phyloP scores from a whole-genome alignment of 2,113 vertebrate species.

The Salvelinus alpinus region DNA sequence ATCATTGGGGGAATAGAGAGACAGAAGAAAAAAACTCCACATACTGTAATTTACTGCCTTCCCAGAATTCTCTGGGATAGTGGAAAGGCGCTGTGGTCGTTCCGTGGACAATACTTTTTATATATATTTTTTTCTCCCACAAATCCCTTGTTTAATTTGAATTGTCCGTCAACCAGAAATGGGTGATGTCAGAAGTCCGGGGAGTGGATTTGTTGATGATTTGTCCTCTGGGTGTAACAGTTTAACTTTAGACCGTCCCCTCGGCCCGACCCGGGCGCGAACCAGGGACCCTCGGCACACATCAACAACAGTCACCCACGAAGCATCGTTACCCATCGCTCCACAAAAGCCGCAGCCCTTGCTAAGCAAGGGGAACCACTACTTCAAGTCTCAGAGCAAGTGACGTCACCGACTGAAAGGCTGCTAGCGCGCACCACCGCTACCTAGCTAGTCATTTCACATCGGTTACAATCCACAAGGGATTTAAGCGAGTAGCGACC shows the following conservation, averaged over 20 bases:
- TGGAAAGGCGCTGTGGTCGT: constrained; percentile 46
- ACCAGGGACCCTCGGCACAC: no score
- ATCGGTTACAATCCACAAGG: constrained; percentile 13
- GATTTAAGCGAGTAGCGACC: neutral
- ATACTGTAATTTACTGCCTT: constrained; percentile 63
- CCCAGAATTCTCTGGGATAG: constrained; percentile 66
- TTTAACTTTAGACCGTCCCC: no score
- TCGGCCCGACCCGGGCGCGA: no score
- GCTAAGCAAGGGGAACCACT: no score
- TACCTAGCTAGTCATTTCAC: no score
- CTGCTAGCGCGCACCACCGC: no score
- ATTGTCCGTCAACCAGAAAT: constrained; percentile 42
- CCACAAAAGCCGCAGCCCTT: no score
- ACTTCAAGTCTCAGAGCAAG: no score
- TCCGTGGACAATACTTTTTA: constrained; percentile 41
- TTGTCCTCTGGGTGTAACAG: constrained; percentile 11
- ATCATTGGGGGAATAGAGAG: constrained; percentile 68
- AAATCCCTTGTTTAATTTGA: constrained; percentile 58
- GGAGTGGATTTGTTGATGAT: constrained; percentile 33
- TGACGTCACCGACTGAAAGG: no score
- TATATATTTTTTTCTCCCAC: constrained; percentile 20
- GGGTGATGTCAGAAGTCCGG: constrained; percentile 37
- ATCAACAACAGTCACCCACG: no score
- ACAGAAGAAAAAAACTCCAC: constrained; percentile 52
- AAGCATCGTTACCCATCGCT: no score